Base-by-base conservation (phyloP, 2,888 invertebrate genomes). In the Campoplex capitator region DNA sequence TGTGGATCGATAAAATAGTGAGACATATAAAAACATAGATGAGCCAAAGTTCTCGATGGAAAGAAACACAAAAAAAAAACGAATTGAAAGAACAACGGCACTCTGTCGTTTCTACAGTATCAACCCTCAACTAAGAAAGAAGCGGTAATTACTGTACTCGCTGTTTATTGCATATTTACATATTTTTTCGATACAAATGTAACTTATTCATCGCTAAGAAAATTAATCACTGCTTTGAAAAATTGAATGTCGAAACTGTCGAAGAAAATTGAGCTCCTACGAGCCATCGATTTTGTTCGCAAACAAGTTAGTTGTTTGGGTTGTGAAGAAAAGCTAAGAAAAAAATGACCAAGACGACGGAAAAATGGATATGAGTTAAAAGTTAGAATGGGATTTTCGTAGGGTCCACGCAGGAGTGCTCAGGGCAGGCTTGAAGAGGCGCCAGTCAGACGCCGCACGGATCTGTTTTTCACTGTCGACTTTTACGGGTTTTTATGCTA, bases 271-370 rank as follows among this genome's bases (percentile, higher is more conserved):
- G 2, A 18, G 2, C 35, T 4, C 1, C 1, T 32, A 18, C 28
- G 32, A 18, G 65, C 18, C 35, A 65, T 35, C 18, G 65, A 6
- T 18, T 16, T 7, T 65, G 16, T 45, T 45, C 3, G 45, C 13
- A 32, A 32, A 11, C 6, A 6, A 51, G 18, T n/a, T 4, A 51
- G 16, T 6, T 4, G n/a, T 18, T 7, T 1, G 9, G 11, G 45
- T 42, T 18, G 16, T 9, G 54, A 79, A 28, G 67, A 28, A 32
- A 56, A 45, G 56, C 65, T 77, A 85, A 56, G 58, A 35, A 32
- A 85, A n/a, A 73, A 62, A 70, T 4, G 51, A 45, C 45, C 1
- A 8, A 48, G 51, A 51, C 51, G 51, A 51, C 18, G 18, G n/a
- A 1, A 18, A 51, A 51, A 51, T 51, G 18, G 51, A 51, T 51